A percentile compares a stretch with the other conserved stretches of the same genome.
These are phyloP conservation scores for Accipiter cooperii DNA, from an alignment of 2,113 vertebrate species.

Conservation along the genomic window DNA sequence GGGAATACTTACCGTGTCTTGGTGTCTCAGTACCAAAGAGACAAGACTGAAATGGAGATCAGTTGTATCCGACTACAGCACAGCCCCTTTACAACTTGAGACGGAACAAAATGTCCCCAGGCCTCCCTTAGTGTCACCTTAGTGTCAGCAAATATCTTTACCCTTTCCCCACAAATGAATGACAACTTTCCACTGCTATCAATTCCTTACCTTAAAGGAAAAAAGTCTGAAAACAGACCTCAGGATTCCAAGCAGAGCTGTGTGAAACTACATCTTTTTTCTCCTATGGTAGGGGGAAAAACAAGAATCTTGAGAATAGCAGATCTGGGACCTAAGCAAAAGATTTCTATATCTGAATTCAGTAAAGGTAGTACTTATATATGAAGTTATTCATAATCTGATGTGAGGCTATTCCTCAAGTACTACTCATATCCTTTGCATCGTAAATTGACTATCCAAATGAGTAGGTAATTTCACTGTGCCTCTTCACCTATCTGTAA, in stretches of 20 bases:
- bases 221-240: neutral
- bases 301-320: neutral
- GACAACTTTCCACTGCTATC: neutral
- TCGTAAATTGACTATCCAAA: neutral
- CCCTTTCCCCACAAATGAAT: neutral
- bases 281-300: too few relatives aligned
- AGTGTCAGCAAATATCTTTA: neutral
- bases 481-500: neutral
- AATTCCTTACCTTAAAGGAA: neutral
- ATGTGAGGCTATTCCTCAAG: neutral
- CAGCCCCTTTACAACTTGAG: neutral
- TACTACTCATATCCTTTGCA: neutral
- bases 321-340: neutral
- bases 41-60: neutral
- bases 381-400: neutral
- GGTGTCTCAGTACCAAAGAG: neutral
- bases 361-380: neutral
- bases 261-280: neutral
- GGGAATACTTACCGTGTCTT: neutral
- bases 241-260: neutral
- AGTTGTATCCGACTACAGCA: neutral
- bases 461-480: neutral
- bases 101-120: neutral
- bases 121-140: neutral
- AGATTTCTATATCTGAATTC: neutral